phyloP scores from a whole-genome alignment of 2,888 invertebrate species.

The Diarsia mendica region DNA sequence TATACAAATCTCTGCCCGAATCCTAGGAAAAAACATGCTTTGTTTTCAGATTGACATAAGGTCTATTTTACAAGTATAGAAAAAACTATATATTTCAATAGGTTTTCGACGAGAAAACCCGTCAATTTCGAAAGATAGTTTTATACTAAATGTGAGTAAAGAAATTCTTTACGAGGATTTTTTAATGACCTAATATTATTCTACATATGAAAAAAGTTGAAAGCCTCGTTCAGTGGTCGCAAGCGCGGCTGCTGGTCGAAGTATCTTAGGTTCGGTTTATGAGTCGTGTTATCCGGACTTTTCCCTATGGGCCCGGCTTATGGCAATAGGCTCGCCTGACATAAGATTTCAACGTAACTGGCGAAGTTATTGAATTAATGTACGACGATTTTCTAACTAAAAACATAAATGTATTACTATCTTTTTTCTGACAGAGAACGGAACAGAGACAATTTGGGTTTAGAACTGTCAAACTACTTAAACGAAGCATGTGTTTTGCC shows the following conservation, averaged over 20 bases:
- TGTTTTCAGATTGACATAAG: background rate
- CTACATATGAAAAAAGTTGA: slow-evolving; percentile 1
- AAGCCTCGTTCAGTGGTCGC: background rate
- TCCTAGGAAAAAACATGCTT: background rate
- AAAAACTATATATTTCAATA: slow-evolving; percentile 28
- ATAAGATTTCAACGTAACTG: background rate
- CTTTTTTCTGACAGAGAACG: slow-evolving; percentile 1
- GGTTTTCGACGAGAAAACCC: slow-evolving; percentile 41
- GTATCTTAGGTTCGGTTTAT: too few species aligned
- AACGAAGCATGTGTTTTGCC: slow-evolving; percentile 6
- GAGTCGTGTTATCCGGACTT: background rate
- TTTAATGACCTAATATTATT: slow-evolving; percentile 19
- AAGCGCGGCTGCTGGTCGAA: background rate
- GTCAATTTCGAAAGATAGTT: slow-evolving; percentile 29
- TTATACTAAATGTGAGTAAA: background rate
- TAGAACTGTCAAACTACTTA: slow-evolving; percentile 3
- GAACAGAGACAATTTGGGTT: background rate
- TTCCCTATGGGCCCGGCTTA: background rate
- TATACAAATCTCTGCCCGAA: background rate
- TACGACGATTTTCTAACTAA: background rate
- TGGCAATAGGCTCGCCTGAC: background rate
- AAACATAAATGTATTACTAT: too few species aligned
- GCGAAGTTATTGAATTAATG: background rate
- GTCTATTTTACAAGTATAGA: slow-evolving; percentile 15
- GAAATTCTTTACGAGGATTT: too few species aligned